A percentile compares a stretch with the other conserved stretches of the same genome.
Conservation (phyloP, 2,888 invertebrate species). For the Saturnia japonica region DNA sequence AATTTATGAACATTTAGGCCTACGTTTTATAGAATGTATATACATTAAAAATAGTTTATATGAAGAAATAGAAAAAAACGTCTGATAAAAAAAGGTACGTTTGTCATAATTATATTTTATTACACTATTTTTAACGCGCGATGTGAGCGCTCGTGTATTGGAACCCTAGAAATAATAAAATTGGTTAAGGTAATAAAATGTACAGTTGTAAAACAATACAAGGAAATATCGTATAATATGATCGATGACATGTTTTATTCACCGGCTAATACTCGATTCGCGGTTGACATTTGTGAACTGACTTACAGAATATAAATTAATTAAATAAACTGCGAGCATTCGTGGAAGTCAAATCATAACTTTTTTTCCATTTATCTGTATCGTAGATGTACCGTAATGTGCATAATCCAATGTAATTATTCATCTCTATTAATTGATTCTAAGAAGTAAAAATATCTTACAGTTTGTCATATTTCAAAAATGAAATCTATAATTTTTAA, state of each 20-base stretch:
- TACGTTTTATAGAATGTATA: not conserved
- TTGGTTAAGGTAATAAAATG: not conserved
- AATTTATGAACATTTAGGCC: not conserved
- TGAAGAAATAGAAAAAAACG: too few relatives aligned
- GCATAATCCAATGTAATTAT: too few relatives aligned
- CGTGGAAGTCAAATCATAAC: not conserved
- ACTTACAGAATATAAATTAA: conserved; percentile 39
- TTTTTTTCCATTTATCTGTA: too few relatives aligned
- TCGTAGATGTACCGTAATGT: too few relatives aligned
- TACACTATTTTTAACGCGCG: not conserved
- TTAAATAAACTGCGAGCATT: conserved; percentile 35
- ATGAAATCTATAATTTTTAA: too few relatives aligned
- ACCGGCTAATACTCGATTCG: conserved; percentile 40
- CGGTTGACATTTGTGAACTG: conserved; percentile 36
- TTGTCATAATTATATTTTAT: not conserved
- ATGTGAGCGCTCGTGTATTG: not conserved
- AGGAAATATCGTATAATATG: not conserved
- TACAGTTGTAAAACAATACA: not conserved
- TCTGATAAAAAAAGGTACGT: not conserved
- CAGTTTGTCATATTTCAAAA: too few relatives aligned
- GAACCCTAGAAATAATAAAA: not conserved
- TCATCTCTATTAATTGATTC: too few relatives aligned
- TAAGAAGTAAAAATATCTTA: too few relatives aligned
- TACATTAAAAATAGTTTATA: not conserved
- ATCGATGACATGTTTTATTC: conserved; percentile 21